Conservation (phyloP, 2,113 vertebrate species). For the Macrotus californicus region DNA sequence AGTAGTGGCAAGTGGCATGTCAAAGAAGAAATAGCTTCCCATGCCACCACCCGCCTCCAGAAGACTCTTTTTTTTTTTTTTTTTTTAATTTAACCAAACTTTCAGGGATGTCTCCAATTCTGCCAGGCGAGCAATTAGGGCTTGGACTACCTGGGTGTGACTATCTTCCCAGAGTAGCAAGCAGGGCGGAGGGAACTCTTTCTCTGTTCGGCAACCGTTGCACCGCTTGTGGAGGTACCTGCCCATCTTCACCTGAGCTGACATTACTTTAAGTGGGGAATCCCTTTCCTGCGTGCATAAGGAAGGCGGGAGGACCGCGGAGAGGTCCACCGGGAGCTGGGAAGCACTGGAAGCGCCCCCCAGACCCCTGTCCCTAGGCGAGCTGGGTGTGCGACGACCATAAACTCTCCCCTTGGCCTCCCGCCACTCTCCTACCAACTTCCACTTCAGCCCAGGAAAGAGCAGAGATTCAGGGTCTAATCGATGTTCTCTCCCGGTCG, state of each 20-base stretch:
- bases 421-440: neutral
- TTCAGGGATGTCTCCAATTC: neutral
- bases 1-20: conserved; percentile 61
- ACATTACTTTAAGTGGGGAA: neutral
- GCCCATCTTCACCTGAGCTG: neutral
- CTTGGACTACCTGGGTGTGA: neutral
- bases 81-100: neutral
- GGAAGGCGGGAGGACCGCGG: neutral
- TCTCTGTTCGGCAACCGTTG: neutral
- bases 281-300: neutral
- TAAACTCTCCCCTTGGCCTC: neutral
- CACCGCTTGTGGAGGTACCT: neutral
- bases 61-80: neutral
- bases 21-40: conserved; percentile 54
- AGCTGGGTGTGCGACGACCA: neutral
- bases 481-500: neutral
- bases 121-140: neutral
- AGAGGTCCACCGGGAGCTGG: neutral
- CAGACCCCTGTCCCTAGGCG: neutral
- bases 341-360: neutral
- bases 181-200: neutral
- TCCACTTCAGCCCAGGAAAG: neutral
- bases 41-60: conserved; percentile 6
- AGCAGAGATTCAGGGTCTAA: neutral
- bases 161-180: neutral